Evolutionary conservation across 2,113 vertebrate genomes (phyloP).

Genomic region (Microcebus murinus): DNA sequence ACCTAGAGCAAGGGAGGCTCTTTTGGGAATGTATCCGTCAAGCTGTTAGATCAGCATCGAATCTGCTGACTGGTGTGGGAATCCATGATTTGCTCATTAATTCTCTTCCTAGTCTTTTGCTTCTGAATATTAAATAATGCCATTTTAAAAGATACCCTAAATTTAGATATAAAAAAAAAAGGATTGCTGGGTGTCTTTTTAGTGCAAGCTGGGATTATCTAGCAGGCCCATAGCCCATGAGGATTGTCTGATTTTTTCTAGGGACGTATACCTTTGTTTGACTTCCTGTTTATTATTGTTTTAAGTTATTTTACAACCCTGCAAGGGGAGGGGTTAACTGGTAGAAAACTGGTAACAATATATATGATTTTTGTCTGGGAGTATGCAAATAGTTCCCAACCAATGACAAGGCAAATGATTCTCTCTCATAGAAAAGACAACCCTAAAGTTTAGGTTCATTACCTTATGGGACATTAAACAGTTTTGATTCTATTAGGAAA

Average conservation of each 20-base stretch:
- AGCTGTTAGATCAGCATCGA: rapidly evolving
- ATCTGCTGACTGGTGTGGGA: not conserved
- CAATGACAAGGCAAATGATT: not conserved
- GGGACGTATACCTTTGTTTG: not conserved
- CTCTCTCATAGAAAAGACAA: not conserved
- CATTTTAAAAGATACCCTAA: not conserved
- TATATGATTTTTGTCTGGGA: not conserved
- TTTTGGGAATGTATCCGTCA: not conserved
- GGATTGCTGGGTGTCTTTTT: not conserved
- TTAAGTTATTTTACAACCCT: not conserved
- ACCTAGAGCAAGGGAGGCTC: not conserved
- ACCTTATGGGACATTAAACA: not conserved
- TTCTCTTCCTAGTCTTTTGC: not conserved
- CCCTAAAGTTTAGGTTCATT: not conserved
- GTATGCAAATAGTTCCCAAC: not conserved
- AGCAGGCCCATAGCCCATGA: not conserved
- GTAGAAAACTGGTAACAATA: not conserved
- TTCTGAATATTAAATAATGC: not conserved
- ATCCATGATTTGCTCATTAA: not conserved
- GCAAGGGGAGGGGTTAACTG: not conserved
- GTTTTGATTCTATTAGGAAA: not conserved
- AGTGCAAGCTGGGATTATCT: not conserved
- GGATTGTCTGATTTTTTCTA: not conserved
- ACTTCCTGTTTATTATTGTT: not conserved
- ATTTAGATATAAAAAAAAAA: not conserved